phyloP scores from a whole-genome alignment of 37 sponge, comb jelly and placozoan species.

The Agelas oroides region DNA sequence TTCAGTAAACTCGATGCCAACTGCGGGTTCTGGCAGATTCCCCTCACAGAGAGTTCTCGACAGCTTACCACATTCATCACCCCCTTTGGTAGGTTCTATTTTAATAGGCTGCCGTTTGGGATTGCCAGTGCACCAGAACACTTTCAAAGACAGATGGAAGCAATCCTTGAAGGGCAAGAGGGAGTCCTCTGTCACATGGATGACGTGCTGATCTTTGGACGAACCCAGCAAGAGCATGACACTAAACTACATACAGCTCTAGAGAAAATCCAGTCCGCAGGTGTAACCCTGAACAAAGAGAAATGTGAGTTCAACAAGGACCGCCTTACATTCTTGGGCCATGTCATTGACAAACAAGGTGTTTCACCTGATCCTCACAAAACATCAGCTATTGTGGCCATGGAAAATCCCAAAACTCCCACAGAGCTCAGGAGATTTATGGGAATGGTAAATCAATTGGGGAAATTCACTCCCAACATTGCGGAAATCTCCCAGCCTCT shows the following conservation, averaged over 20 bases:
- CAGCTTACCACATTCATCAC: background rate
- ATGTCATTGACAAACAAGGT: slow-evolving; percentile 34
- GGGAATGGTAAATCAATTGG: slow-evolving; percentile 62
- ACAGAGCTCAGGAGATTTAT: slow-evolving; percentile 46
- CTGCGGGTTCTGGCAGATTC: slow-evolving; percentile 8
- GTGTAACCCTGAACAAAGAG: slow-evolving; percentile 40
- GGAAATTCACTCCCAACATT: slow-evolving; percentile 45
- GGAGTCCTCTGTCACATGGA: slow-evolving; percentile 54
- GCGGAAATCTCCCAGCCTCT: slow-evolving; percentile 49
- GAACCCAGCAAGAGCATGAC: slow-evolving; percentile 50
- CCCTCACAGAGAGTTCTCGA: background rate
- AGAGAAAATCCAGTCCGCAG: slow-evolving; percentile 25
- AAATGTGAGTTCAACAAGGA: slow-evolving; percentile 51
- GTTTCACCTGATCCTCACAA: slow-evolving; percentile 55
- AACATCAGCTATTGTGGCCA: slow-evolving; percentile 30
- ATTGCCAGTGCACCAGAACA: slow-evolving; percentile 46
- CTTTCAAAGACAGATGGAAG: slow-evolving; percentile 38
- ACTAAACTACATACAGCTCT: slow-evolving; percentile 34
- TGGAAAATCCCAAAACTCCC: slow-evolving; percentile 19
- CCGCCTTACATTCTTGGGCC: slow-evolving; percentile 36
- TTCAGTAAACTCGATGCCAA: background rate
- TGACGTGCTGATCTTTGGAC: slow-evolving; percentile 51
- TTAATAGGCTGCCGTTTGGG: background rate
- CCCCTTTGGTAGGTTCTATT: background rate
- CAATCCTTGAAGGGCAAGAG: slow-evolving; percentile 41